Percentiles rank a stretch among this genome's conserved stretches.
Evolutionary conservation across 2,797 vertebrate species (phyloP).

Genomic region (Lutjanus argentimaculatus): DNA sequence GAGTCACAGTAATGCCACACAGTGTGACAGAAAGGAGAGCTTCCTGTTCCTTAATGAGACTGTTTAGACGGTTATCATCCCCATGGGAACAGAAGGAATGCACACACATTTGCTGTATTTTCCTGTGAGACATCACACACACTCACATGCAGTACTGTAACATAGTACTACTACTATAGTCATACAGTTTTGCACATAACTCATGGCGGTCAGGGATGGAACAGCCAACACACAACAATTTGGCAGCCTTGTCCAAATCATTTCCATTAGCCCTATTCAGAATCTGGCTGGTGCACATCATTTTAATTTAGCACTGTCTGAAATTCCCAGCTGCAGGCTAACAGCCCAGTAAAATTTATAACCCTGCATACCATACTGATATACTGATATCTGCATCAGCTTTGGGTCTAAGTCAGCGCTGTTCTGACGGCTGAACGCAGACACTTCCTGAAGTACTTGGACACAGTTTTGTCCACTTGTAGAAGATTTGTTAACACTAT

Average conservation of each 20-base stretch:
- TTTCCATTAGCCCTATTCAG: conserved; percentile 50
- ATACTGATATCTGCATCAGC: conserved; percentile 48
- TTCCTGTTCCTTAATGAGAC: conserved; percentile 72
- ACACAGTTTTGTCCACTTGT: conserved; percentile 12
- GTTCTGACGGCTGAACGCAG: conserved; percentile 38
- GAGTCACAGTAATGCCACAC: conserved; percentile 31
- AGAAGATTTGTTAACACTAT: neutral
- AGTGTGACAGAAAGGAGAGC: conserved; percentile 49
- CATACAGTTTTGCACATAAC: conserved; percentile 23
- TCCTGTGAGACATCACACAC: conserved; percentile 39
- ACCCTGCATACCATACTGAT: conserved; percentile 25
- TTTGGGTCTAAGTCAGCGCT: conserved; percentile 34
- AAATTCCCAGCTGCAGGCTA: conserved; percentile 46
- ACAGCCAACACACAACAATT: conserved; percentile 15
- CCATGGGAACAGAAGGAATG: conserved; percentile 73
- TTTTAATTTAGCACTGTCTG: conserved; percentile 57
- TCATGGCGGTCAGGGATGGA: conserved; percentile 23
- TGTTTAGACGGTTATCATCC: conserved; percentile 64
- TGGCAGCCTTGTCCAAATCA: conserved; percentile 44
- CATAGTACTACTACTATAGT: neutral
- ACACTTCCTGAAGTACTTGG: conserved; percentile 7
- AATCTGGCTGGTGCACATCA: conserved; percentile 47
- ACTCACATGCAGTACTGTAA: neutral
- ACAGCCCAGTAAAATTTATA: conserved; percentile 53
- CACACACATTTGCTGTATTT: conserved; percentile 50